A percentile compares a stretch with the other conserved stretches of the same genome.
phyloP scores from a whole-genome alignment of 2,797 vertebrate genomes.

The Phoebastria nigripes region DNA sequence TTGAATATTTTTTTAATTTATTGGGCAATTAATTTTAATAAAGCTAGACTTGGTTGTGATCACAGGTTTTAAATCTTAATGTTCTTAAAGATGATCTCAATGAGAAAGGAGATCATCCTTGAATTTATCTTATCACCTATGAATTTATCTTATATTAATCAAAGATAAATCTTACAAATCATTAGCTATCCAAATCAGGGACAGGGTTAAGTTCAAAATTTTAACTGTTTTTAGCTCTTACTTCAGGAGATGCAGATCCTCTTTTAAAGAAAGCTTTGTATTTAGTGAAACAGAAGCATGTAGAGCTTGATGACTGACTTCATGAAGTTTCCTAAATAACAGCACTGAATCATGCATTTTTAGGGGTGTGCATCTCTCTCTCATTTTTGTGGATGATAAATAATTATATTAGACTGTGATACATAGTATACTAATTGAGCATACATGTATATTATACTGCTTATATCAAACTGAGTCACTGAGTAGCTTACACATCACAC shows the following conservation, averaged over 20 bases:
- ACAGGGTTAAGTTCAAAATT: background rate
- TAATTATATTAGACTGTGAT: background rate
- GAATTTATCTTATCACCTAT: background rate
- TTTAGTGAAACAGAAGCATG: background rate
- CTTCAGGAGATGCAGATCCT: background rate
- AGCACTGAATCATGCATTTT: background rate
- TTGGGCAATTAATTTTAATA: background rate
- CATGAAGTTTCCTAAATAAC: background rate
- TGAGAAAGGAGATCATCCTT: background rate
- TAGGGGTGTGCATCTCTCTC: background rate
- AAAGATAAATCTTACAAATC: background rate
- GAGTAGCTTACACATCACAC: background rate
- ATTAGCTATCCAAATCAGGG: background rate
- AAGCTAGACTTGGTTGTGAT: background rate
- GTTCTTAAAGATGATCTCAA: background rate
- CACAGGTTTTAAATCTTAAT: background rate
- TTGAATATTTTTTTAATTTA: background rate
- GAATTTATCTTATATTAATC: background rate
- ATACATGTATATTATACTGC: background rate
- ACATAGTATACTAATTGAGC: background rate
- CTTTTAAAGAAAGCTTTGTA: background rate
- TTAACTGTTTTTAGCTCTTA: background rate
- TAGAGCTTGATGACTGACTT: background rate
- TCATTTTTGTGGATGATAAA: background rate
- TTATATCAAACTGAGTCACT: background rate